A percentile compares a stretch with the other conserved stretches of the same genome.
Evolutionary conservation across 2,113 vertebrate species (phyloP).

Genomic region (Gymnocephalus cernua): DNA sequence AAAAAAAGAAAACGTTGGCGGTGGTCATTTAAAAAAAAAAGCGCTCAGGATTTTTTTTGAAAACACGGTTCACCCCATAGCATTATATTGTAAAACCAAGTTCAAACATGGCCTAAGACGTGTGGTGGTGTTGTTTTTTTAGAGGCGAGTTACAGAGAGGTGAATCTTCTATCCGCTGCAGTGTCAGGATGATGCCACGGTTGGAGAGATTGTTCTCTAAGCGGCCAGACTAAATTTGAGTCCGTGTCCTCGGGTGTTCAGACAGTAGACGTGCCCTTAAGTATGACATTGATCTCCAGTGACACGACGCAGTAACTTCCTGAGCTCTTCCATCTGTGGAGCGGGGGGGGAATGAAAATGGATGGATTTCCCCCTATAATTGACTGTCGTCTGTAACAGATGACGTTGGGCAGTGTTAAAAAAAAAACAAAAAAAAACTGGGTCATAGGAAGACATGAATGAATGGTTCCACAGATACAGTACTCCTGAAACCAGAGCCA

Average conservation of each 20-base stretch:
- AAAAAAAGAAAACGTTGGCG: no score
- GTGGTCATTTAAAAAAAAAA: no score
- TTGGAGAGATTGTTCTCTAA: no score
- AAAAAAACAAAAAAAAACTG: no score
- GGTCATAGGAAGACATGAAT: constrained; percentile 16
- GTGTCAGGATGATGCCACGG: background rate
- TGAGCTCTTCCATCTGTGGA: constrained; percentile 11
- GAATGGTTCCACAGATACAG: constrained; percentile 11
- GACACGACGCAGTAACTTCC: constrained; percentile 20
- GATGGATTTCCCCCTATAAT: constrained; percentile 26
- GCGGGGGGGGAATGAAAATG: constrained; percentile 7
- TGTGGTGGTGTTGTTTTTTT: background rate
- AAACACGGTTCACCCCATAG: no score
- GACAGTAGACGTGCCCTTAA: constrained; percentile 35
- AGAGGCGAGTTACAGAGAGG: background rate
- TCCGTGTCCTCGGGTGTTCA: constrained; percentile 14
- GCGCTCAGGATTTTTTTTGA: no score
- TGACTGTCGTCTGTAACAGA: constrained; percentile 26
- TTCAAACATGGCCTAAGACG: no score
- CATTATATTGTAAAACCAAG: background rate
- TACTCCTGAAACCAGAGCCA: constrained; percentile 35
- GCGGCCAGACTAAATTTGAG: background rate
- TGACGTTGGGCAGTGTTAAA: constrained; percentile 7
- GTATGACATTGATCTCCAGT: constrained; percentile 54
- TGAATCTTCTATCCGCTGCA: background rate